These are phyloP conservation scores for Loripinus fragilis DNA, from an alignment of 2,888 invertebrate genomes.

Conservation along the genomic window DNA sequence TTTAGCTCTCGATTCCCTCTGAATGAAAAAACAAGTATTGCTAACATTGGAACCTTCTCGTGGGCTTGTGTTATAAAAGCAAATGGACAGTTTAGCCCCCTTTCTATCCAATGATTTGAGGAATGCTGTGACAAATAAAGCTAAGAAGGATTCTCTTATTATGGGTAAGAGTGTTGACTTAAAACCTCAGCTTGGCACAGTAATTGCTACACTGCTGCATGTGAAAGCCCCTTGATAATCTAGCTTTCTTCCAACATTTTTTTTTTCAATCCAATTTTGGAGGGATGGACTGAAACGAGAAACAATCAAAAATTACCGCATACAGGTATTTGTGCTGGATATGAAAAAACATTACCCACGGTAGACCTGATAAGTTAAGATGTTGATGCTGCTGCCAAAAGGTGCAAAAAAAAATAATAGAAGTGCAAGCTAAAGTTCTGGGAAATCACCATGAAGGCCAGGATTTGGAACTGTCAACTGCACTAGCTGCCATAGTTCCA, in stretches of 20 bases:
- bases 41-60: too few species aligned
- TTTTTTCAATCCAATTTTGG: constrained; percentile 47
- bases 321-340: constrained; percentile 37
- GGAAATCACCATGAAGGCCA: too few species aligned
- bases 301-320: constrained; percentile 37
- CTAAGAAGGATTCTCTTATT: constrained; percentile 18
- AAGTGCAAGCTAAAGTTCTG: neutral
- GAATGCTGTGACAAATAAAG: constrained; percentile 11
- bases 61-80: too few species aligned
- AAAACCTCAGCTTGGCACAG: constrained; percentile 37
- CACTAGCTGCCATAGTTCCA: constrained; percentile 1
- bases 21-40: too few species aligned
- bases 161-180: neutral
- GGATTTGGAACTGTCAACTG: constrained; percentile 15
- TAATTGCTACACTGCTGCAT: constrained; percentile 26
- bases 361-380: too few species aligned
- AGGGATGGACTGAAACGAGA: constrained; percentile 47
- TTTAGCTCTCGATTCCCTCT: too few species aligned
- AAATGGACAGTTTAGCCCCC: too few species aligned
- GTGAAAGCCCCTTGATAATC: constrained; percentile 22
- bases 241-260: constrained; percentile 32
- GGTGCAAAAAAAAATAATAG: constrained; percentile 9
- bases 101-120: constrained; percentile 15
- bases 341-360: constrained; percentile 23
- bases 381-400: constrained; percentile 2